Evolutionary conservation across 1,140 invertebrate genomes (phyloP).

Genomic region (Cardiocondyla obscurior): DNA sequence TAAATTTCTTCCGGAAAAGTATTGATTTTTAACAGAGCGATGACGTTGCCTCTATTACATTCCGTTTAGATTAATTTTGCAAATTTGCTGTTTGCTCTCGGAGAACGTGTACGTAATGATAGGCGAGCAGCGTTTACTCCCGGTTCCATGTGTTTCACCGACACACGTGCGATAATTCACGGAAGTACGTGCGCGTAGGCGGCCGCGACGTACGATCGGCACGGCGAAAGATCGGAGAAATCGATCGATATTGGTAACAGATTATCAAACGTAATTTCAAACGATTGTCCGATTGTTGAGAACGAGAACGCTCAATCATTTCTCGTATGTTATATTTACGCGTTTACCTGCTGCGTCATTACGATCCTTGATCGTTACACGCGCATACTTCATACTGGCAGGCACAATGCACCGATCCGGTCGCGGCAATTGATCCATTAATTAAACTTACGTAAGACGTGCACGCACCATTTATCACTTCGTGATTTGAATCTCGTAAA

Average conservation of each 20-base stretch:
- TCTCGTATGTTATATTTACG: not conserved
- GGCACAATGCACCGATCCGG: not conserved
- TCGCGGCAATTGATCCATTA: conserved; percentile 15
- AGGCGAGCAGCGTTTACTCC: conserved; percentile 36
- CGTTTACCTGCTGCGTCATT: conserved; percentile 24
- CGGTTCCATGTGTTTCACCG: too few relatives aligned
- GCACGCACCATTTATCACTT: not conserved
- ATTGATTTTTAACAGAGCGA: not conserved
- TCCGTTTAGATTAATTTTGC: not conserved
- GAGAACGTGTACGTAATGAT: not conserved
- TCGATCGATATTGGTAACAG: conserved; percentile 34
- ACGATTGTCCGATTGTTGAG: conserved; percentile 6
- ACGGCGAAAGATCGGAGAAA: conserved; percentile 21
- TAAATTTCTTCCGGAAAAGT: not conserved
- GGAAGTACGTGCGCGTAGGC: conserved; percentile 17
- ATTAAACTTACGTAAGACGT: conserved; percentile 20
- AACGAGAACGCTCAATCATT: conserved; percentile 26
- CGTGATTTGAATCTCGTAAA: not conserved
- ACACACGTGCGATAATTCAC: conserved; percentile 8
- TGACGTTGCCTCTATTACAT: not conserved
- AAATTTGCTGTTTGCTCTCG: not conserved
- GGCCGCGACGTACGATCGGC: not conserved
- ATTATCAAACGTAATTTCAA: conserved; percentile 25
- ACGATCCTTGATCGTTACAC: conserved; percentile 11
- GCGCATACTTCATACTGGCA: not conserved